Evolutionary conservation across 2,113 vertebrate genomes (phyloP).

Genomic region (Ursus arctos): DNA sequence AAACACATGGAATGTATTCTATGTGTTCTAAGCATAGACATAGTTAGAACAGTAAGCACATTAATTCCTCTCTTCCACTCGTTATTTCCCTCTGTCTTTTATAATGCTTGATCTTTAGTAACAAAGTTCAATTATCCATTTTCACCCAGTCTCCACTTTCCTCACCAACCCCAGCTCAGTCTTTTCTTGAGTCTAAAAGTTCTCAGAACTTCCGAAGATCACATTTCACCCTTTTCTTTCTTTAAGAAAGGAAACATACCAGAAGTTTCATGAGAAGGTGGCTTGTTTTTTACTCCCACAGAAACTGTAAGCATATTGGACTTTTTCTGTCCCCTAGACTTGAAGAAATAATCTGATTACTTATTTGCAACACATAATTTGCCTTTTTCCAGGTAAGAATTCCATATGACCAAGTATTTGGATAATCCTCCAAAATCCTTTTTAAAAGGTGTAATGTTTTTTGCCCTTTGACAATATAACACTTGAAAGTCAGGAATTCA

Average conservation of each 20-base stretch:
- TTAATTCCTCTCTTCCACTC: not conserved
- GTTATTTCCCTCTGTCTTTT: not conserved
- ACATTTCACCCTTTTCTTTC: not conserved
- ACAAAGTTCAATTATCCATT: not conserved
- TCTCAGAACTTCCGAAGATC: not conserved
- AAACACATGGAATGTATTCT: not conserved
- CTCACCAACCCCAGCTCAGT: not conserved
- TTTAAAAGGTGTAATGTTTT: not conserved
- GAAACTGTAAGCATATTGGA: not conserved
- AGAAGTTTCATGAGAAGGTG: not conserved
- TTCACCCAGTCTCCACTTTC: not conserved
- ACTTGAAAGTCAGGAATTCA: slow-evolving; percentile 4
- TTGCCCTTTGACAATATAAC: slow-evolving; percentile 7
- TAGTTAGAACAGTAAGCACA: not conserved
- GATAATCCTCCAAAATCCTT: slow-evolving; percentile 38
- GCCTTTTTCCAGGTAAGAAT: slow-evolving; percentile 46
- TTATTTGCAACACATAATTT: slow-evolving; percentile 14
- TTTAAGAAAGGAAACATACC: slow-evolving; percentile 5
- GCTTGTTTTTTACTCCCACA: not conserved
- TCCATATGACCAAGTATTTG: not conserved
- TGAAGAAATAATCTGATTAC: slow-evolving; percentile 42
- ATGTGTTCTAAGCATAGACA: not conserved
- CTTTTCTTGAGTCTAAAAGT: slow-evolving; percentile 21
- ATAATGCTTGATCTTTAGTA: not conserved
- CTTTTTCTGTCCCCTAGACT: not conserved